These are phyloP conservation scores for Trypoxylon attenuatum DNA, from an alignment of 2,888 invertebrate species.

Conservation along the genomic window DNA sequence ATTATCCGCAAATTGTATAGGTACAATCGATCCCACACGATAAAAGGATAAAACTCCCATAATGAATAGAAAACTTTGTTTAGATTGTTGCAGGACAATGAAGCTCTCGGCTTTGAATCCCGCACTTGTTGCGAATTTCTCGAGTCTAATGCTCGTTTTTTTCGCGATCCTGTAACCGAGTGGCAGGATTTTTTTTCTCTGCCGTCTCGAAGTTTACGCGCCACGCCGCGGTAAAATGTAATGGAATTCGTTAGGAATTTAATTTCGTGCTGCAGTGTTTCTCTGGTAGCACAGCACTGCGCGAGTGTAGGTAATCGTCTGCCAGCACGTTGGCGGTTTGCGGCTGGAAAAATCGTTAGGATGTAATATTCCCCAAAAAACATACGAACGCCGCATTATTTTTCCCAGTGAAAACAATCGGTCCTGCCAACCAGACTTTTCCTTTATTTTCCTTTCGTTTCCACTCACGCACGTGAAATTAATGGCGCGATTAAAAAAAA, in stretches of 20 bases:
- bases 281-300: conserved; percentile 8
- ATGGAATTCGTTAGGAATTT: conserved; percentile 54
- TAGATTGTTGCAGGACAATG: conserved; percentile 20
- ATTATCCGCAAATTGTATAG: too few relatives aligned
- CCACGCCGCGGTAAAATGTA: conserved; percentile 44
- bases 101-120: conserved; percentile 6
- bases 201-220: conserved; percentile 30
- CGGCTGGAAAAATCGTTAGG: conserved; percentile 30
- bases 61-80: background rate
- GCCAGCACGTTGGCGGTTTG: conserved; percentile 14
- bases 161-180: conserved; percentile 14
- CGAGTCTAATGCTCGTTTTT: background rate
- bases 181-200: conserved; percentile 26
- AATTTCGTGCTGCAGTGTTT: conserved; percentile 43
- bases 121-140: conserved; percentile 3
- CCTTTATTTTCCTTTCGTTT: background rate
- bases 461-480: background rate
- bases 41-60: background rate
- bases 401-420: background rate
- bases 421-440: background rate
- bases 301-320: background rate
- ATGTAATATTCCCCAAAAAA: conserved; percentile 32
- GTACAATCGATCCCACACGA: too few relatives aligned
- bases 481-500: background rate
- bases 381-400: conserved; percentile 3